These are phyloP conservation scores for Ophion obscuratus DNA, from an alignment of 2,888 invertebrate genomes.

Conservation along the genomic window DNA sequence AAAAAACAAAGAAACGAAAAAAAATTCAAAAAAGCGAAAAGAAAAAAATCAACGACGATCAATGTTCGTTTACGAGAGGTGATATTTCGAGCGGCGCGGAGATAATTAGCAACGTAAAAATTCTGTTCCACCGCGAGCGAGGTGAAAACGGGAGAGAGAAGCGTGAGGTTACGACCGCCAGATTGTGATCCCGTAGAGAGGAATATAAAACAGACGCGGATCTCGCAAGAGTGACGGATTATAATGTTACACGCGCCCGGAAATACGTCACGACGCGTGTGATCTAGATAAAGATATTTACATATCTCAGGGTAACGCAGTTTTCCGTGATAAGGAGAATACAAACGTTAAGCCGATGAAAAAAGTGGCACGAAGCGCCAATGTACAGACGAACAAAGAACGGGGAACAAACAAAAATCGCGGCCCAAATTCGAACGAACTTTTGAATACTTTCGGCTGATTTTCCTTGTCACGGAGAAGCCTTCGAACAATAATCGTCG, in stretches of 20 bases:
- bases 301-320: slow-evolving; percentile 72
- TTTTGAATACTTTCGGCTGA: slow-evolving; percentile 15
- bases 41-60: slow-evolving; percentile 34
- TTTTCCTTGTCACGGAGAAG: slow-evolving; percentile 1
- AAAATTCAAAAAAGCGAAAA: slow-evolving; percentile 24
- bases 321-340: slow-evolving; percentile 50
- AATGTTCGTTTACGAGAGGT: slow-evolving; percentile 30
- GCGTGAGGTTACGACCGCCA: slow-evolving; percentile 50
- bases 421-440: background rate
- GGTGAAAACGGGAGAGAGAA: background rate
- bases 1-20: slow-evolving; percentile 4
- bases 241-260: slow-evolving; percentile 40
- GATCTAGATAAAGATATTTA: slow-evolving; percentile 63
- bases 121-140: slow-evolving; percentile 43
- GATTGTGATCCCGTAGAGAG: slow-evolving; percentile 17
- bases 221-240: slow-evolving; percentile 33
- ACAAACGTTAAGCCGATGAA: slow-evolving; percentile 19
- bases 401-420: background rate
- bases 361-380: background rate
- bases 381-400: slow-evolving; percentile 7
- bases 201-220: background rate
- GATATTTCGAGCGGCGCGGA: slow-evolving; percentile 4
- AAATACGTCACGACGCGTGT: slow-evolving; percentile 56
- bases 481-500: slow-evolving; percentile 53
- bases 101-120: slow-evolving; percentile 25